These are phyloP conservation scores for Cettia cetti DNA, from an alignment of 2,113 vertebrate species.

Conservation along the genomic window DNA sequence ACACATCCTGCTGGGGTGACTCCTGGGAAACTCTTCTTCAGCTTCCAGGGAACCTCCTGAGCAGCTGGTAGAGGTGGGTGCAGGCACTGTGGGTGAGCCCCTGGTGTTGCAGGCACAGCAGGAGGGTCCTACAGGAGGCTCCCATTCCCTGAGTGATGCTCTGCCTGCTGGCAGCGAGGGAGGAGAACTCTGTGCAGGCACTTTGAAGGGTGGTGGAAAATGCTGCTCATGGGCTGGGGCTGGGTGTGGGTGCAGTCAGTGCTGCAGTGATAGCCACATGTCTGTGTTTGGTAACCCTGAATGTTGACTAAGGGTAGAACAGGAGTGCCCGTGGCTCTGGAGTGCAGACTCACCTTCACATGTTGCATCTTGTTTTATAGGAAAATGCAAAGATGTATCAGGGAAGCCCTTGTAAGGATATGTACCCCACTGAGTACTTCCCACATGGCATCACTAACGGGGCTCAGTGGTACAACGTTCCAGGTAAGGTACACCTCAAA, in stretches of 20 bases:
- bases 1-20: neutral
- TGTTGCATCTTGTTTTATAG: constrained; percentile 62
- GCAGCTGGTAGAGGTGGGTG: neutral
- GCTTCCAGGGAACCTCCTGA: neutral
- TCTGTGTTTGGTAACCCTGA: neutral
- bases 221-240: neutral
- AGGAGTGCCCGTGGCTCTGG: neutral
- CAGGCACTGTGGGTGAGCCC: neutral
- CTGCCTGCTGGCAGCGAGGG: neutral
- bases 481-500: constrained; percentile 77
- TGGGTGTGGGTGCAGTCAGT: neutral
- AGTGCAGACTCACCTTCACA: neutral
- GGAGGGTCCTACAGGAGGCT: neutral
- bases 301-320: neutral
- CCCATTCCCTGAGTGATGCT: neutral
- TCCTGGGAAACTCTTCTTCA: neutral
- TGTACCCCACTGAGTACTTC: constrained; percentile 86
- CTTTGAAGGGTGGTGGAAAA: neutral
- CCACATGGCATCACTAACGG: constrained; percentile 93
- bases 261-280: neutral
- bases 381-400: constrained; percentile 88
- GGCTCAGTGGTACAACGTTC: constrained; percentile 94
- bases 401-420: constrained; percentile 86
- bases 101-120: neutral
- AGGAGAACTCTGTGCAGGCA: neutral